Evolutionary conservation across 2,113 vertebrate genomes (phyloP), one percentile per base, ranked within the genome.

Genomic region (Dipodomys merriami): DNA sequence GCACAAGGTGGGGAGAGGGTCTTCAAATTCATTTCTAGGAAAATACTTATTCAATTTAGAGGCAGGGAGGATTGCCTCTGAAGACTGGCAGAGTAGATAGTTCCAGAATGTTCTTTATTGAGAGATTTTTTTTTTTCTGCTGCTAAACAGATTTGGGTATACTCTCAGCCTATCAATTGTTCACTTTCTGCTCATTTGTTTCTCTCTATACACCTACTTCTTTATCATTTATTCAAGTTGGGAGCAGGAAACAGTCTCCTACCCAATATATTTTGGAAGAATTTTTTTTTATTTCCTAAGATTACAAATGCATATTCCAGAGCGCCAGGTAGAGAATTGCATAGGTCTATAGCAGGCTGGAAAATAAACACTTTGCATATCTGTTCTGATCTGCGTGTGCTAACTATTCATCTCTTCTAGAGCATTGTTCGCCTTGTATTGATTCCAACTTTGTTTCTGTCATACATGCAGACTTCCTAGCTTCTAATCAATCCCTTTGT

Each of bases 91-190:
- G 65, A 29, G 27, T 73, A 39, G 60, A 79, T 4, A 6, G 7
- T 74, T 29, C 19, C 23, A 86, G 33, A 83, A 67, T 91, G 46
- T 69, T 84, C 53, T 73, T 84, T 30, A 20, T 86, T 44, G 6
- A 44, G 69, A 81, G 65, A 57, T 73, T 91, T 93, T 79, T 83
- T 83, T 57, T 57, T 93, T 79, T 83, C 62, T 91, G 79, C 62
- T 80, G 20, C 62, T 33, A 39, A 35, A 12, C n/a, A 25, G 67
- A 62, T 78, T 90, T 86, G 23, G 39, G 39, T 27, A 10, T 73
- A 30, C 65, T 91, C 74, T 11, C 27, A 92, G 68, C 23, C 81
- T 7, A 10, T 44, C 27, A 53, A 4, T 87, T 93, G 46, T 79
- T 91, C 76, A 53, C 64, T 88, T 72, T 85, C 35, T 12, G 68